These are phyloP conservation scores for Beaufortia kweichowensis DNA, from an alignment of 2,113 vertebrate species.

Conservation along the genomic window DNA sequence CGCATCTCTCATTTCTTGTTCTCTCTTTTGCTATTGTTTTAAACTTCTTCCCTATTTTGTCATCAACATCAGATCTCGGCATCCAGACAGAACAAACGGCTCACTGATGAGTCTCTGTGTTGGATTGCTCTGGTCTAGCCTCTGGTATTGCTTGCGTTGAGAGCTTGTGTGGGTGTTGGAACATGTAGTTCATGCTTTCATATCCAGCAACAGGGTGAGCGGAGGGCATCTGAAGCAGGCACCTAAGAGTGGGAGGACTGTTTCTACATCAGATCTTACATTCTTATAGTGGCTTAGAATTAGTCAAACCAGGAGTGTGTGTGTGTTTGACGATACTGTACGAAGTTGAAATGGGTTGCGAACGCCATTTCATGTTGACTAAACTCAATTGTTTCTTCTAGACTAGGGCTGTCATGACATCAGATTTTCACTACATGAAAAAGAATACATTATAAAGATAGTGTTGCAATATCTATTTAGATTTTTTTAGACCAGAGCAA, in stretches of 20 bases:
- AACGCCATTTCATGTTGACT: no score
- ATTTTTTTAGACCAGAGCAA: no score
- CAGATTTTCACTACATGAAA: no score
- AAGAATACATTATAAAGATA: no score
- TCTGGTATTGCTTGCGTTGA: not conserved
- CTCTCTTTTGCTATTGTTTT: conserved; percentile 48
- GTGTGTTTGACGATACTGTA: not conserved
- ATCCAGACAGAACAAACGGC: not conserved
- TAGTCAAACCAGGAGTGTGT: not conserved
- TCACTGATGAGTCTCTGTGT: not conserved
- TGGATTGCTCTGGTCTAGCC: conserved; percentile 25
- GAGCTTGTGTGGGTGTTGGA: conserved; percentile 8
- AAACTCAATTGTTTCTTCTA: no score
- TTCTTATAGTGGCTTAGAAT: not conserved
- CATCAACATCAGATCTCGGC: conserved; percentile 22
- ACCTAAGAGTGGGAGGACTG: conserved; percentile 4
- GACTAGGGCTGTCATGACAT: no score
- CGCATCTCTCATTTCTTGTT: conserved; percentile 39
- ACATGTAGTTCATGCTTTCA: conserved; percentile 11
- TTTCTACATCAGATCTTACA: not conserved
- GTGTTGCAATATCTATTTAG: no score
- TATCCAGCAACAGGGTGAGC: not conserved
- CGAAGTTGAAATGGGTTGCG: no score
- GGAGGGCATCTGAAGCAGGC: not conserved
- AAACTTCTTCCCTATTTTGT: conserved; percentile 45